Base-by-base conservation (phyloP, 2,113 vertebrate genomes). In the Entomyzon cyanotis region DNA sequence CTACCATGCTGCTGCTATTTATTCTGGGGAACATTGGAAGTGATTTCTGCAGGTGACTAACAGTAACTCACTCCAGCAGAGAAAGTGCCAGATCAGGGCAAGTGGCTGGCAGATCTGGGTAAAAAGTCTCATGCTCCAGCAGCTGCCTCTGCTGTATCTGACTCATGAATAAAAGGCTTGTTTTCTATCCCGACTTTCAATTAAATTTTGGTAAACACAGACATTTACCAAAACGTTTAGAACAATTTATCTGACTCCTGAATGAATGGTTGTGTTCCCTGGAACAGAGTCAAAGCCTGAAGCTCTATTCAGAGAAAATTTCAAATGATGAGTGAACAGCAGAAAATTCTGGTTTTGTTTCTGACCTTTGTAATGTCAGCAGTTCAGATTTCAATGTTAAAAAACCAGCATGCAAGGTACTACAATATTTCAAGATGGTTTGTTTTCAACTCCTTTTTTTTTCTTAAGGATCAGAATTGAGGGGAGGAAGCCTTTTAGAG, bases 321-420 rank as follows among this genome's bases (percentile, higher is more conserved):
- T 95, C 65, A 52, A 82, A 70, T 50, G 20, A 83, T 76, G n/a
- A 81, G 64, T 49, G 9, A 41, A 53, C 0, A 1, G 75, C 8
- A 8, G 94, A 97, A 97, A 97, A 95, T 96, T 96, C 88, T 93
- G 90, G 68, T 69, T 89, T 35, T 1, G 2, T 69, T 76, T 93
- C 90, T 95, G 75, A 59, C 73, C 92, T 84, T 87, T 67, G 62
- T 59, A 53, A 68, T 75, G 67, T 74, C 90, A 97, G 69, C 94
- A 89, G 33, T 78, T 86, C 56, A 85, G 49, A 87, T 17, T 63
- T 94, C 87, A 65, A 81, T 84, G 86, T 47, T 37, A 65, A 90
- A 70, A 79, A 76, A 33, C 0, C 31, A 94, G 77, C 17, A 30
- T 59, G 21, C 62, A 65, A 82, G 11, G 13, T 67, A 78, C 24